Percentiles rank a stretch among this genome's conserved stretches.
These are phyloP conservation scores for Drosophila picticornis DNA, from an alignment of 2,888 invertebrate genomes.

Conservation along the genomic window DNA sequence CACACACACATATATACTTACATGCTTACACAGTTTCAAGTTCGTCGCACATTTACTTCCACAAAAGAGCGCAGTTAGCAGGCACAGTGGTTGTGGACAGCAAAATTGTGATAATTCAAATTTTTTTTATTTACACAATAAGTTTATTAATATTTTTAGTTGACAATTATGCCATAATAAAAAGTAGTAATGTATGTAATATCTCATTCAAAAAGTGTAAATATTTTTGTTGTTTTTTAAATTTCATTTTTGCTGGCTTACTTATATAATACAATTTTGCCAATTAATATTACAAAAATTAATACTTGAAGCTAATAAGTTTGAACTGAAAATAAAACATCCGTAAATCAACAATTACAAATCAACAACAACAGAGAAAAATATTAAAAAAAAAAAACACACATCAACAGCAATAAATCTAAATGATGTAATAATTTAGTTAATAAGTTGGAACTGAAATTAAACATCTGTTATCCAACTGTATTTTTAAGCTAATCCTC, in stretches of 20 bases:
- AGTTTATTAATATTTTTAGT: not conserved
- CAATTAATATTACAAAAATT: not conserved
- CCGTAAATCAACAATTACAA: no score
- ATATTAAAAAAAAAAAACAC: no score
- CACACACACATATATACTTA: constrained; percentile 1
- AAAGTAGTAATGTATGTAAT: not conserved
- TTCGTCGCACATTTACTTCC: constrained; percentile 63
- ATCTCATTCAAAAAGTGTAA: not conserved
- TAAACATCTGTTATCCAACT: not conserved
- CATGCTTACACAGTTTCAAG: constrained; percentile 32
- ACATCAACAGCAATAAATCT: no score
- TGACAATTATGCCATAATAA: not conserved
- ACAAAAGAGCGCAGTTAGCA: constrained; percentile 23
- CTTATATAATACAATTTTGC: not conserved
- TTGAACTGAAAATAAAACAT: no score
- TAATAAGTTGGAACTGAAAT: not conserved
- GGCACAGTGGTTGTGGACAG: constrained; percentile 33
- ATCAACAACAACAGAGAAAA: no score
- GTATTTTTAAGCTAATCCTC: not conserved
- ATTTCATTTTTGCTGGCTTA: not conserved
- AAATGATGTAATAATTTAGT: not conserved
- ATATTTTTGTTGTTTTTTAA: not conserved
- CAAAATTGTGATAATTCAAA: not conserved
- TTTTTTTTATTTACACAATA: not conserved
- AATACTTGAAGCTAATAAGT: no score